These are phyloP conservation scores for Oncorhynchus clarkii DNA, from an alignment of 2,113 vertebrate species.

Conservation along the genomic window DNA sequence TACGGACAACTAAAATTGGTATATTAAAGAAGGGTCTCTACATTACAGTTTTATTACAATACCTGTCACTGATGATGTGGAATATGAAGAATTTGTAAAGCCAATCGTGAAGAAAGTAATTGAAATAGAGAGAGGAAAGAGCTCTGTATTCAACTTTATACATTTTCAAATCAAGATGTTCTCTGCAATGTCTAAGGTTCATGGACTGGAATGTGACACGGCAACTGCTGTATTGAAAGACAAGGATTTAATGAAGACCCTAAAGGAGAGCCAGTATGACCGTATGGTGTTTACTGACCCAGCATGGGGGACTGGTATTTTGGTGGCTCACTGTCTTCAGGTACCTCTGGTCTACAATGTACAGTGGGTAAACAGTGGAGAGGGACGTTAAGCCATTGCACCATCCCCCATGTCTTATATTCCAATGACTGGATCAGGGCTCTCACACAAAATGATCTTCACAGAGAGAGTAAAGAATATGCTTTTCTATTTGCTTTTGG, in stretches of 20 bases:
- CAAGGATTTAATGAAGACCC: too few relatives aligned
- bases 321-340: constrained; percentile 21
- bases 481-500: not conserved
- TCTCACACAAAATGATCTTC: constrained; percentile 70
- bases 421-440: constrained; percentile 51
- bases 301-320: too few relatives aligned
- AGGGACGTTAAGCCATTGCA: constrained; percentile 59
- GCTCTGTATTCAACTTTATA: constrained; percentile 34
- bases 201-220: constrained; percentile 52
- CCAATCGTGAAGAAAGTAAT: constrained; percentile 47
- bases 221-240: constrained; percentile 44
- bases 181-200: constrained; percentile 41
- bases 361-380: constrained; percentile 57
- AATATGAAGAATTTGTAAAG: constrained; percentile 53
- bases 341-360: constrained; percentile 65
- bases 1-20: constrained; percentile 63
- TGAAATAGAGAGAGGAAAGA: constrained; percentile 46
- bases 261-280: constrained; percentile 51
- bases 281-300: constrained; percentile 32
- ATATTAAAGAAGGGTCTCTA: constrained; percentile 48
- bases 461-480: not conserved
- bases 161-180: constrained; percentile 58
- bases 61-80: constrained; percentile 43
- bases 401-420: constrained; percentile 68
- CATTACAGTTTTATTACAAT: constrained; percentile 62